Base-by-base conservation (phyloP, 1,140 invertebrate species). In the Drosophila sechellia region DNA sequence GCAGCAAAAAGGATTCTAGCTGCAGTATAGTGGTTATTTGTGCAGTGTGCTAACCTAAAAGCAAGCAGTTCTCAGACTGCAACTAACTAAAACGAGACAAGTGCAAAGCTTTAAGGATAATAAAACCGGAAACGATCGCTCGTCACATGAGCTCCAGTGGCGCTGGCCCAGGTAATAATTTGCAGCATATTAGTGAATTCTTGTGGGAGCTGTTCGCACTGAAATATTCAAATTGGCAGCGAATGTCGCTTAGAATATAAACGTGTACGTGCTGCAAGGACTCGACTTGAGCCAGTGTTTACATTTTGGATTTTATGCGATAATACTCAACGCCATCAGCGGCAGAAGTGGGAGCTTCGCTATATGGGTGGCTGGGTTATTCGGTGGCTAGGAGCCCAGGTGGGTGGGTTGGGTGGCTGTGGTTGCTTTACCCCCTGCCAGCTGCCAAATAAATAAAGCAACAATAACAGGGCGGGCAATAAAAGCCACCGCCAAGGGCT, bases 301-400 rank as follows among this genome's bases (percentile, higher is more conserved):
- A 89, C 79, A 89, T 84, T 87, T 84, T 76, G 80, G 76, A 89
- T 89, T 87, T 87, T 87, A 87, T 89, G 84, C 75, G 77, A 87
- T 87, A 89, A 87, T 87, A 70, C 79, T 75, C 74, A 77, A 80
- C 84, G 79, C 72, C 79, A 89, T 79, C 77, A 83, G 66, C 66
- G 63, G 25, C 45, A 57, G 59, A 46, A 66, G 31, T 31, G 31
- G 8, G 0, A 31, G 68, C 45, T 42, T 42, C 13, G 40, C 5
- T 6, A 42, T n/a, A 5, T 42, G 39, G 39, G n/a, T 43, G 15
- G 8, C 15, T 20, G 13, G 31, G 13, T 61, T 35, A 45, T 34
- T 25, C 15, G 56, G 0, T 1, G 4, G 22, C 1, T 22, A 25
- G 34, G 10, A 31, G 17, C 17, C 10, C 0, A 25, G 45, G 8